Base-by-base conservation (phyloP, 1,140 invertebrate genomes). In the Chelonus insularis region DNA sequence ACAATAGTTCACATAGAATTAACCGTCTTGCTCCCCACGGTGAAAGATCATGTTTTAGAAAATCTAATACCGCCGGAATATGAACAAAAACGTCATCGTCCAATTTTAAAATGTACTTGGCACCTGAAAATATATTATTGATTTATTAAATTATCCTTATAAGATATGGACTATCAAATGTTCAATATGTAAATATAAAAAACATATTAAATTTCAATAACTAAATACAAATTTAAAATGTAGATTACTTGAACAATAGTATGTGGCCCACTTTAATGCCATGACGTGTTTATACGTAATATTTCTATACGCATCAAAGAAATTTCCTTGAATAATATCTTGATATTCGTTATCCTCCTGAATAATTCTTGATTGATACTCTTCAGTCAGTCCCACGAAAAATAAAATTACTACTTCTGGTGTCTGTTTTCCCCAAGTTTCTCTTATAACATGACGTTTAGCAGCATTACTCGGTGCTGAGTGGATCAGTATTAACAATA, bases 211-310 rank as follows among this genome's bases (percentile, higher is more conserved):
- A 51, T 51, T 7, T 51, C 4, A 8, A 51, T 23, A 29, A 7
- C 25, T 29, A 6, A 18, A 34, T 16, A 52, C 60, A 14, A n/a
- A 55, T 16, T 36, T 59, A 58, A 39, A 36, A 9, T 21, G 23
- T 36, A 8, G 51, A 37, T 75, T 75, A 80, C 79, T 75, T 51
- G 83, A 77, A 77, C 88, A 90, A 77, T 88, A 85, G 71, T 88
- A 86, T 4, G 86, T 83, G 39, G 88, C 85, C 88, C 91, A 95
- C 73, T 92, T 91, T n/a, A 95, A 83, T 1, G 85, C 88, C 86
- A 92, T 91, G 3, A 91, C 86, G 76, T 93, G 91, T 77, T 95
- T 95, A 70, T 93, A 92, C 1, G 92, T 94, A 77, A 95, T 85
- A 79, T 95, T 95, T 62, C 87, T 84, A 72, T 95, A 95, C 25